These are phyloP conservation scores for Brachionichthys hirsutus DNA, from an alignment of 2,113 vertebrate genomes.

Conservation along the genomic window DNA sequence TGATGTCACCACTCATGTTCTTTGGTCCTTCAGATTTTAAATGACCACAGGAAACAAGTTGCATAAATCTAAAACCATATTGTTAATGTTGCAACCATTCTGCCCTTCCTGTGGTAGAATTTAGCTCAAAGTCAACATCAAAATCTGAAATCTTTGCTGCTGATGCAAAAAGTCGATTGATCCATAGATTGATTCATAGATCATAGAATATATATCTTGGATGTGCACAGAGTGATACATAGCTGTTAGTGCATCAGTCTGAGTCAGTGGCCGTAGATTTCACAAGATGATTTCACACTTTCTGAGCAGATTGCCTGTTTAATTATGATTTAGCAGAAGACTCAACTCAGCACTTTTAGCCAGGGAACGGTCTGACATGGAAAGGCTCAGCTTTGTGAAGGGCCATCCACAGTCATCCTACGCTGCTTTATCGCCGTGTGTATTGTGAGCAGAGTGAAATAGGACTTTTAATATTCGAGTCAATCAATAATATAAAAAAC, in stretches of 20 bases:
- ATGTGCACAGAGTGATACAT: constrained; percentile 37
- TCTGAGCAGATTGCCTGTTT: constrained; percentile 53
- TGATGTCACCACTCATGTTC: no score
- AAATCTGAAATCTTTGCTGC: no score
- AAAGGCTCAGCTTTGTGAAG: constrained; percentile 33
- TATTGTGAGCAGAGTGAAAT: constrained; percentile 60
- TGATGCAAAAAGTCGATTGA: constrained; percentile 30
- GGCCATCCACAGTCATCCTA: constrained; percentile 39
- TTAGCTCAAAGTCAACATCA: no score
- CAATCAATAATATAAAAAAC: constrained; percentile 57
- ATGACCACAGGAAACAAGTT: no score
- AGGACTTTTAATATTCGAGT: constrained; percentile 59
- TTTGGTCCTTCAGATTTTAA: no score
- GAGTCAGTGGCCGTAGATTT: constrained; percentile 34
- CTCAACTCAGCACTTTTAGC: constrained; percentile 53
- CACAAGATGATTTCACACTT: constrained; percentile 37
- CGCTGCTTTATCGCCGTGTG: constrained; percentile 55
- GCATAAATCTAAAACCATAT: no score
- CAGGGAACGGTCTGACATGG: constrained; percentile 24
- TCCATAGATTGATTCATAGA: constrained; percentile 1
- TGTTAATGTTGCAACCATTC: no score
- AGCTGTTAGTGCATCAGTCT: constrained; percentile 8
- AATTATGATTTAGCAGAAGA: constrained; percentile 62
- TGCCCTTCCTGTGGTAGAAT: no score
- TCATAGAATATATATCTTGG: constrained; percentile 2